These are phyloP conservation scores for Aspidapion aeneum DNA, from an alignment of 2,888 invertebrate genomes.

Conservation along the genomic window DNA sequence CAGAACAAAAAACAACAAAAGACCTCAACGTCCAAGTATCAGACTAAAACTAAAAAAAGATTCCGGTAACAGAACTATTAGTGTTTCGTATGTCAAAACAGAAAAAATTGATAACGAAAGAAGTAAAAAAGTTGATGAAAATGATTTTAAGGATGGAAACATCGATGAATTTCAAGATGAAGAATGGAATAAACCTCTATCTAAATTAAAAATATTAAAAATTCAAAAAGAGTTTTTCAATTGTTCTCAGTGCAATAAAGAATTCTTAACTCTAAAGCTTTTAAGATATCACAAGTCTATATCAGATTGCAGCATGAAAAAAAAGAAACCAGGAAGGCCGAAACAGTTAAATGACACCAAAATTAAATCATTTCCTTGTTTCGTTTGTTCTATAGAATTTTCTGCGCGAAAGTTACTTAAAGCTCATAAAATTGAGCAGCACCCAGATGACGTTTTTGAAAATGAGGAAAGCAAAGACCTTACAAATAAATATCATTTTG, in stretches of 20 bases:
- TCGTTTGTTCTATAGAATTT: slow-evolving; percentile 15
- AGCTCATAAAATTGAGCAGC: slow-evolving; percentile 15
- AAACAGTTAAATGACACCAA: background rate
- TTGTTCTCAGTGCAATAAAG: background rate
- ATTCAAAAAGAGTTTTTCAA: background rate
- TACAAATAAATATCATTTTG: slow-evolving; percentile 37
- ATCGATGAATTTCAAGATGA: background rate
- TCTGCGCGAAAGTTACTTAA: slow-evolving; percentile 12
- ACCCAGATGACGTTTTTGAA: slow-evolving; percentile 1
- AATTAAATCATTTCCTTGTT: slow-evolving; percentile 8
- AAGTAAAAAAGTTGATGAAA: background rate
- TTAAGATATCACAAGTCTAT: background rate
- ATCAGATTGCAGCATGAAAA: background rate
- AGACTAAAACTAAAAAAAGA: too few relatives aligned
- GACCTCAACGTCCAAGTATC: too few relatives aligned
- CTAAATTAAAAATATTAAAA: background rate
- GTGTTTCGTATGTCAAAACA: too few relatives aligned
- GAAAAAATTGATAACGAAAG: too few relatives aligned
- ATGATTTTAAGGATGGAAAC: background rate
- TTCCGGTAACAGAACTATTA: too few relatives aligned
- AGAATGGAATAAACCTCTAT: background rate
- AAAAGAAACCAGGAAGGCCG: background rate
- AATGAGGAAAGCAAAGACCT: slow-evolving; percentile 16
- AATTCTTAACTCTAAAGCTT: background rate
- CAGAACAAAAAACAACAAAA: too few relatives aligned